phyloP scores from a whole-genome alignment of 2,797 vertebrate genomes.

The Coranthus polyacanthus region DNA sequence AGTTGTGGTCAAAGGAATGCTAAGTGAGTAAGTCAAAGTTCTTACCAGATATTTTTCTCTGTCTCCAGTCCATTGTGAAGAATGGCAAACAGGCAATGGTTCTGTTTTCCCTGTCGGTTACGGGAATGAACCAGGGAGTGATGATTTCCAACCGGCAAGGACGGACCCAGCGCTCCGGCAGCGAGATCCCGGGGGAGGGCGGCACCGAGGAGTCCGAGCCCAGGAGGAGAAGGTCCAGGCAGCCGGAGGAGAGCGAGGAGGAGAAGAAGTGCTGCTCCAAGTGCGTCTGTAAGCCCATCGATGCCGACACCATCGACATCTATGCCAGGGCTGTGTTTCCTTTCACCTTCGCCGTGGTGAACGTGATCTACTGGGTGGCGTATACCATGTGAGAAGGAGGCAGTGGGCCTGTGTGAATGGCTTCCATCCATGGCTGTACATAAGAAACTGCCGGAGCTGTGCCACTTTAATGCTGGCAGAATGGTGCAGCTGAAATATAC shows the following conservation, averaged over 20 bases:
- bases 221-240: conserved; percentile 75
- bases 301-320: conserved; percentile 97
- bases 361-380: conserved; percentile 98
- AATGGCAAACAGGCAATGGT: conserved; percentile 94
- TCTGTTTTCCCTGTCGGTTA: conserved; percentile 94
- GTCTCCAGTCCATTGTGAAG: conserved; percentile 91
- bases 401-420: conserved; percentile 10
- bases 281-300: conserved; percentile 93
- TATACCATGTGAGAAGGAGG: conserved; percentile 90
- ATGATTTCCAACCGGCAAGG: conserved; percentile 88
- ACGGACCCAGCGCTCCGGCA: conserved; percentile 78
- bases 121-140: conserved; percentile 93
- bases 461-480: conserved; percentile 56
- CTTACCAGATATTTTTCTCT: conserved; percentile 4
- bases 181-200: conserved; percentile 82
- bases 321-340: conserved; percentile 97
- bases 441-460: conserved; percentile 65
- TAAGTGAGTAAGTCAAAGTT: too few relatives aligned
- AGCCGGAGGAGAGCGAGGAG: conserved; percentile 72
- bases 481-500: conserved; percentile 54
- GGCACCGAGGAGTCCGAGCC: conserved; percentile 86
- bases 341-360: conserved; percentile 95
- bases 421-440: conserved; percentile 65
- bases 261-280: conserved; percentile 89
- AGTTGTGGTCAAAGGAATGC: too few relatives aligned